Base-by-base conservation (phyloP, 2,113 vertebrate species). In the Danionella cerebrum region DNA sequence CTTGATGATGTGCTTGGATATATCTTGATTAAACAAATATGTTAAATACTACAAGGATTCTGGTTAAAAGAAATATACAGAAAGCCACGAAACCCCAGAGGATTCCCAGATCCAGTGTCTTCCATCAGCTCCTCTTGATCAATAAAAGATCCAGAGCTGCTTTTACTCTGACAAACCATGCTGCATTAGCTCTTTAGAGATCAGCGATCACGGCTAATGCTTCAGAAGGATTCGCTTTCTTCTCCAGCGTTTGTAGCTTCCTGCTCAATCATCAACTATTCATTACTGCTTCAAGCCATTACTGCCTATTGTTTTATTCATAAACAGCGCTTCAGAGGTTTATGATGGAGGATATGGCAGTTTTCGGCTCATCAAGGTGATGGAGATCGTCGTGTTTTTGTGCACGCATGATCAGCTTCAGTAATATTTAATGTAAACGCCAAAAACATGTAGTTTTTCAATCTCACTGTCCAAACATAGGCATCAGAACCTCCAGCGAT, bases 291-390 rank as follows among this genome's bases (percentile, higher is more conserved):
- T 41, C 58, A 42, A 39, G 29, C 39, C 27, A 39, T 10, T 35
- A 62, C 47, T 42, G 67, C 38, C 42, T 44, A 25, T 59, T 70
- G 36, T 62, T 62, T 68, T 55, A 63, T 68, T 73, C 29, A 73
- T 48, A 10, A 6, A 6, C n/a, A 58, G 48, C 36, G 39, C 29
- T 52, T n/a, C 35, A 36, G 13, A 7, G 27, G 36, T 42, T 52
- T 31, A 22, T 64, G 42, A 48, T 64, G 5, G 35, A 22, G 13
- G 57, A 24, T 12, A 50, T 8, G 27, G 50, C 5, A 11, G 44
- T 12, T 63, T 21, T 47, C 24, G 5, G 3, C 24, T 29, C 70
- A 21, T 60, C 45, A 21, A 24, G 14, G 25, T 42, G 35, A 69
- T 53, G 27, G 16, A 39, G 36, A 31, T 5, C 10, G 13, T 59